Conservation (phyloP, 2,113 vertebrate genomes). For the Stegastes partitus region DNA sequence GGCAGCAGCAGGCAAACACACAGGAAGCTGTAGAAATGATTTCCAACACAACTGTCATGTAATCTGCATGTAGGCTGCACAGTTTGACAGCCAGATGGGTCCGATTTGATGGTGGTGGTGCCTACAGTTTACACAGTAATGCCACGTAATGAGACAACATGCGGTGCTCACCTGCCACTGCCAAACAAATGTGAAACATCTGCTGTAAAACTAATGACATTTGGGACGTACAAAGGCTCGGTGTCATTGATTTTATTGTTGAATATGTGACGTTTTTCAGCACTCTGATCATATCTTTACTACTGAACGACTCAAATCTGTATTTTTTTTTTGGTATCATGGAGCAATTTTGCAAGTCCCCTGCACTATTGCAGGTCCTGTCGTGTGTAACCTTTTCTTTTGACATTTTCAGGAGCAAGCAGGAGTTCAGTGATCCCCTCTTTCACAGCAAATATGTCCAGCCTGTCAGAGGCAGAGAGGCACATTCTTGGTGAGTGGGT, state of each 20-base stretch:
- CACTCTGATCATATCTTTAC: too few species aligned
- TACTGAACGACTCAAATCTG: neutral
- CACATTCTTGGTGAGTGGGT: conserved; percentile 82
- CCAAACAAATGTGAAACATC: neutral
- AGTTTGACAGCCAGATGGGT: conserved; percentile 17
- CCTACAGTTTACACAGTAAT: conserved; percentile 14
- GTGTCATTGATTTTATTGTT: too few species aligned
- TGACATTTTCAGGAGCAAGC: conserved; percentile 79
- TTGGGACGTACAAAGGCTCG: neutral
- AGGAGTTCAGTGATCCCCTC: conserved; percentile 76
- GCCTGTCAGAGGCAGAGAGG: conserved; percentile 77
- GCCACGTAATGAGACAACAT: conserved; percentile 8
- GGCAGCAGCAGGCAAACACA: conserved; percentile 10
- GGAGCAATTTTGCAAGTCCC: neutral
- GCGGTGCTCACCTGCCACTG: conserved; percentile 2
- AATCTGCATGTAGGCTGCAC: conserved; percentile 6
- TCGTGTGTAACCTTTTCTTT: conserved; percentile 59
- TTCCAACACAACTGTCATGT: conserved; percentile 24
- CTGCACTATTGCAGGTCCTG: conserved; percentile 11
- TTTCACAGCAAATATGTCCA: conserved; percentile 80
- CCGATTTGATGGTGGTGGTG: neutral
- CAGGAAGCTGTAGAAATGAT: neutral
- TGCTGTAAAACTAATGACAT: neutral
- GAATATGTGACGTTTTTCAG: too few species aligned
- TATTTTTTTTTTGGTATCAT: neutral